Percentiles rank a stretch among this genome's conserved stretches.
These are phyloP conservation scores for Oasisia sp. DNA, from an alignment of 2,888 invertebrate genomes.

Conservation along the genomic window DNA sequence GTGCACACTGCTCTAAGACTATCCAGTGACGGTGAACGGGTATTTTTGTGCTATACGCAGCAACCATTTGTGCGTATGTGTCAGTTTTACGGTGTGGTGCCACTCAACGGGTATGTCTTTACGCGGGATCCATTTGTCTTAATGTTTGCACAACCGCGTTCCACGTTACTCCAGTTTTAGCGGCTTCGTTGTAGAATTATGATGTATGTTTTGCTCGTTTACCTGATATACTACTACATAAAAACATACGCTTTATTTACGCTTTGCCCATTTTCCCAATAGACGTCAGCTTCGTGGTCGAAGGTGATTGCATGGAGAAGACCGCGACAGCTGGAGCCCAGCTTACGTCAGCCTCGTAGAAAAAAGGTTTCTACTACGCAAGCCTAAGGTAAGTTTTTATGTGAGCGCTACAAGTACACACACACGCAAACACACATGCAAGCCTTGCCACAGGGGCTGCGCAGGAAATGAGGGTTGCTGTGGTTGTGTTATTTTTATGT, in stretches of 20 bases:
- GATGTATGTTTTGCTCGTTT: constrained; percentile 9
- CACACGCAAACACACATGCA: neutral
- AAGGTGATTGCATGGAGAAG: neutral
- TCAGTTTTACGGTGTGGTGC: neutral
- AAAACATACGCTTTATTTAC: constrained; percentile 7
- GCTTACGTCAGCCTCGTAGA: neutral
- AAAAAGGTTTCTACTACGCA: neutral
- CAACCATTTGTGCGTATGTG: neutral
- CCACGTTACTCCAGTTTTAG: constrained; percentile 9
- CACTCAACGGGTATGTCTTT: neutral
- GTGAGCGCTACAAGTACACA: neutral
- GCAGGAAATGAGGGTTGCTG: neutral
- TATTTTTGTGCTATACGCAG: neutral
- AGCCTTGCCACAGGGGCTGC: neutral
- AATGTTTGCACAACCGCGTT: neutral
- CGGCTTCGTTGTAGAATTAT: neutral
- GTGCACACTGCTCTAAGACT: neutral
- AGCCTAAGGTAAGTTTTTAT: neutral
- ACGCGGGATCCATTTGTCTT: neutral
- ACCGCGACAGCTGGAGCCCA: neutral
- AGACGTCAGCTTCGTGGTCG: constrained; percentile 2
- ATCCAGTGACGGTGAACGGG: neutral
- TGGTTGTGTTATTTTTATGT: neutral
- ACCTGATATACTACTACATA: neutral
- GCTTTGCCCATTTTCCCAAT: neutral